Evolutionary conservation across 2,113 vertebrate species (phyloP).

Genomic region (Austrofundulus limnaeus): DNA sequence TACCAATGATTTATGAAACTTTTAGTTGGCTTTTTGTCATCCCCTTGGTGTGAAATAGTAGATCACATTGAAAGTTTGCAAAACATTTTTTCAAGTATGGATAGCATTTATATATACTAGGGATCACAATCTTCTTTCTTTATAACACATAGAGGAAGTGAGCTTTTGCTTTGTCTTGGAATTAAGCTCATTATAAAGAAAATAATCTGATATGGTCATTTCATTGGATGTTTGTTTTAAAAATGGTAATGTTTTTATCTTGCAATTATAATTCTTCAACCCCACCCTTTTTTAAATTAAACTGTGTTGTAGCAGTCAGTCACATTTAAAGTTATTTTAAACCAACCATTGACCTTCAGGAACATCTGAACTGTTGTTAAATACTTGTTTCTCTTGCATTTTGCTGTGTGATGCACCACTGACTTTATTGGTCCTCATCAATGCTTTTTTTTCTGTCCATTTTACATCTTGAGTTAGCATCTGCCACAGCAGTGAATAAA

Average conservation of each 20-base stretch:
- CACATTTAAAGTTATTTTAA: neutral
- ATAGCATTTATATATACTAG: slow-evolving; percentile 4
- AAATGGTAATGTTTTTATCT: slow-evolving; percentile 7
- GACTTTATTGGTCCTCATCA: too few relatives aligned
- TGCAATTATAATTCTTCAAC: neutral
- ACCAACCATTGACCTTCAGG: neutral
- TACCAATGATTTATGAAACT: neutral
- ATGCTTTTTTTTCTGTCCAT: too few relatives aligned
- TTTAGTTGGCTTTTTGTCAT: neutral
- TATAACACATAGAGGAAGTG: neutral
- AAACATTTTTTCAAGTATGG: neutral
- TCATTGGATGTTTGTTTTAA: slow-evolving; percentile 9
- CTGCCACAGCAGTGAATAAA: too few relatives aligned
- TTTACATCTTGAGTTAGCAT: too few relatives aligned
- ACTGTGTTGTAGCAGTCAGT: neutral
- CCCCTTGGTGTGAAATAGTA: neutral
- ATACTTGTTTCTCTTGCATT: too few relatives aligned
- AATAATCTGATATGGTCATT: slow-evolving; percentile 24
- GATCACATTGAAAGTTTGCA: neutral
- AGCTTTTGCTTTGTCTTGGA: neutral
- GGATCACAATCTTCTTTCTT: neutral
- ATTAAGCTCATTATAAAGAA: slow-evolving; percentile 10
- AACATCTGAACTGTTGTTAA: neutral
- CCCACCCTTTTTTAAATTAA: neutral
- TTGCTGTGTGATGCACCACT: too few relatives aligned